A percentile compares a stretch with the other conserved stretches of the same genome.
These are phyloP conservation scores for Rhynchonycteris naso DNA, from an alignment of 2,797 vertebrate species.

Conservation along the genomic window DNA sequence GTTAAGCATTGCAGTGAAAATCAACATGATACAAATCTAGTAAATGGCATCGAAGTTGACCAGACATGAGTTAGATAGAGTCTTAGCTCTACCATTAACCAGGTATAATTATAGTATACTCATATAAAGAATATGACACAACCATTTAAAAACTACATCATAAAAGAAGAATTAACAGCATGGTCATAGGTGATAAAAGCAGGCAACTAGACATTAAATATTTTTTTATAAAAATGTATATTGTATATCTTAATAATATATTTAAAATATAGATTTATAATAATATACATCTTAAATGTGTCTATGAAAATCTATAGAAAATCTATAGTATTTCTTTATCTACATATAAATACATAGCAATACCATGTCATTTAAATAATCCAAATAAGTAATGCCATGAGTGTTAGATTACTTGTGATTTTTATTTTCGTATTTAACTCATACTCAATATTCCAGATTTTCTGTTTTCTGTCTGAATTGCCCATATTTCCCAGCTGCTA, in stretches of 20 bases:
- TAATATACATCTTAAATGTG: background rate
- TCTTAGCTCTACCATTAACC: background rate
- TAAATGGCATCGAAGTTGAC: background rate
- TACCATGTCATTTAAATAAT: background rate
- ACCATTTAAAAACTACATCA: background rate
- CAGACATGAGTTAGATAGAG: background rate
- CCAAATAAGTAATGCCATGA: background rate
- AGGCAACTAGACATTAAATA: background rate
- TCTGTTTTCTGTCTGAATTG: background rate
- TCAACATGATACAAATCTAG: background rate
- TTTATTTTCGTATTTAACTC: slow-evolving; percentile 45
- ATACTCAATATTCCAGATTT: background rate
- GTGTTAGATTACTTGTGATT: background rate
- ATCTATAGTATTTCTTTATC: background rate
- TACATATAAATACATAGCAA: background rate
- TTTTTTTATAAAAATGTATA: background rate
- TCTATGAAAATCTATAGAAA: background rate
- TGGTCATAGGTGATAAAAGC: background rate
- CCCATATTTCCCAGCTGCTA: background rate
- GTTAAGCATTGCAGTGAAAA: background rate
- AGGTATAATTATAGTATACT: background rate
- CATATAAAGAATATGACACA: background rate
- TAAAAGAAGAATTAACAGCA: background rate
- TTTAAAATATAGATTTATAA: background rate
- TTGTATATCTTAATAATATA: background rate